Conservation (phyloP, 2,797 vertebrate species). For the Helarctos malayanus region DNA sequence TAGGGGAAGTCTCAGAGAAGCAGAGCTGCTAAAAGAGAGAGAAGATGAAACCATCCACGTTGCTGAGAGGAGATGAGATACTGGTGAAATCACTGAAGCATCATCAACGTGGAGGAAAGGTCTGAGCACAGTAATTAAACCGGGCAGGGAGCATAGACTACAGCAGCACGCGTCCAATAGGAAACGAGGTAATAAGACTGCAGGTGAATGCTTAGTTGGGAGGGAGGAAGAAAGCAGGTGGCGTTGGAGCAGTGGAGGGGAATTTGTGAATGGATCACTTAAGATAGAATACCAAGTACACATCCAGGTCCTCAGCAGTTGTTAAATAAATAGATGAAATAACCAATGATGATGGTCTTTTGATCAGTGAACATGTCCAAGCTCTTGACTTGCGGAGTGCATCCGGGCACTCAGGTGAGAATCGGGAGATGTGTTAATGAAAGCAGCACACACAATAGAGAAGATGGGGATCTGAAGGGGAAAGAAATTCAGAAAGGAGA, state of each 20-base stretch:
- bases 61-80: not conserved
- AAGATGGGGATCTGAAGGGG: not conserved
- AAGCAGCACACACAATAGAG: not conserved
- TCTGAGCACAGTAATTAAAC: conserved; percentile 21
- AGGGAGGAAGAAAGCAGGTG: not conserved
- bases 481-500: not conserved
- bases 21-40: not conserved
- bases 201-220: not conserved
- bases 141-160: not conserved
- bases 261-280: not conserved
- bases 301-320: not conserved
- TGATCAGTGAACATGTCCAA: not conserved
- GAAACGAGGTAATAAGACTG: not conserved
- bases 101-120: not conserved
- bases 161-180: not conserved
- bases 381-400: not conserved
- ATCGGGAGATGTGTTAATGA: not conserved
- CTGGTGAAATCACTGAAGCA: not conserved
- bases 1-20: not conserved
- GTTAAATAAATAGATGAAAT: not conserved
- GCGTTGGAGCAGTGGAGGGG: not conserved
- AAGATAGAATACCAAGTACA: not conserved
- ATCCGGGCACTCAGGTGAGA: conserved; percentile 4
- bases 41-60: not conserved
- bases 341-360: not conserved